A percentile compares a stretch with the other conserved stretches of the same genome.
Conservation (phyloP, 2,113 vertebrate genomes). For the Oreamnos americanus region DNA sequence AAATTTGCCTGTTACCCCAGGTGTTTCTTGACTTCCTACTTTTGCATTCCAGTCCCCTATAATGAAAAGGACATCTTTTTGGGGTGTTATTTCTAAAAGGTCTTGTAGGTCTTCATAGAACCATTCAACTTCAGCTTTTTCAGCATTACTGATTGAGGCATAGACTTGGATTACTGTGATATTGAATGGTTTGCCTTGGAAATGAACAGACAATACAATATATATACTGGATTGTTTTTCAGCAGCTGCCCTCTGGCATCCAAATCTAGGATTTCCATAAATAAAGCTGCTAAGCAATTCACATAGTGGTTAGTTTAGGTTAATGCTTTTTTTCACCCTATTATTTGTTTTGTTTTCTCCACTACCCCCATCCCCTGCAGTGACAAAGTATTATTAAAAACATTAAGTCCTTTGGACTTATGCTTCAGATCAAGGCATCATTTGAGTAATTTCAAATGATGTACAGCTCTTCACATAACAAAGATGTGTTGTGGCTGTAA, state of each 20-base stretch:
- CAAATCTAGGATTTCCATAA: not conserved
- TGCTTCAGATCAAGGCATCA: not conserved
- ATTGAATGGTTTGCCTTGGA: no score
- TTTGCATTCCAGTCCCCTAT: no score
- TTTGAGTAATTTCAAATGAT: not conserved
- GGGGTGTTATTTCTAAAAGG: no score
- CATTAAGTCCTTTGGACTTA: not conserved
- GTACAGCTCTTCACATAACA: not conserved
- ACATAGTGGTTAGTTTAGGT: not conserved
- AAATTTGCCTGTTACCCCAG: no score
- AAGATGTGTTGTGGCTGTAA: not conserved
- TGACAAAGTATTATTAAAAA: not conserved
- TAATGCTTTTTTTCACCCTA: not conserved
- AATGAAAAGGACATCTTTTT: no score
- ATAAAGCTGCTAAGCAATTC: not conserved
- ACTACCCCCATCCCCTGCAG: not conserved
- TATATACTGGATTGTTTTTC: not conserved
- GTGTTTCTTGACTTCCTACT: no score
- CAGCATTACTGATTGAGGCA: no score
- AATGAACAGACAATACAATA: no score
- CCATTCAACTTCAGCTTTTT: no score
- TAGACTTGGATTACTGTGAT: no score
- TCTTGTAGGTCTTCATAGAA: no score
- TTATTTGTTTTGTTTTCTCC: not conserved
- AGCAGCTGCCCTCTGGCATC: not conserved